A percentile compares a stretch with the other conserved stretches of the same genome.
Evolutionary conservation across 1,140 invertebrate species (phyloP).

Genomic region (Zaprionus camerounensis): DNA sequence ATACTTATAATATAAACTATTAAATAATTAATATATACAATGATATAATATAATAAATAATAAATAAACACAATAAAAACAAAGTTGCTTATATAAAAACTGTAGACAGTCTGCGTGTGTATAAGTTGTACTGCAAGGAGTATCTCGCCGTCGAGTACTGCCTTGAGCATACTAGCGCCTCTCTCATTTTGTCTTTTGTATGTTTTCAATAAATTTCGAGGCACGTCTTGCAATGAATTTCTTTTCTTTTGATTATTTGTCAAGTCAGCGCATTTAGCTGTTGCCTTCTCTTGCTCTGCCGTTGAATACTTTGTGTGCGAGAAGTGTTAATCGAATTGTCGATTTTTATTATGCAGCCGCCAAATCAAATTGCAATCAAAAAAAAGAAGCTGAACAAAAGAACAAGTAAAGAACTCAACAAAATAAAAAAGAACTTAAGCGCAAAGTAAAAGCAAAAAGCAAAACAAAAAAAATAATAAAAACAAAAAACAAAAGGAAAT

Average conservation of each 20-base stretch:
- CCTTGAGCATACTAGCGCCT: no score
- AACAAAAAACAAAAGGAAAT: slow-evolving; percentile 27
- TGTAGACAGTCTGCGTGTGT: no score
- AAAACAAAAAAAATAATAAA: slow-evolving; percentile 7
- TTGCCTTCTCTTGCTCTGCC: slow-evolving; percentile 50
- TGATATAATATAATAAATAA: no score
- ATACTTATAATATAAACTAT: no score
- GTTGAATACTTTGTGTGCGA: slow-evolving; percentile 27
- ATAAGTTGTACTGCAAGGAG: no score
- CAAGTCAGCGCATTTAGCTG: slow-evolving; percentile 62
- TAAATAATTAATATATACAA: no score
- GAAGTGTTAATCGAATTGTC: slow-evolving; percentile 75
- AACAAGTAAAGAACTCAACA: slow-evolving; percentile 16
- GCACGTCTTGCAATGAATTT: slow-evolving; percentile 73
- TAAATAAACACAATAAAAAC: no score
- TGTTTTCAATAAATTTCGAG: slow-evolving; percentile 76
- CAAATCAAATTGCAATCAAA: slow-evolving; percentile 70
- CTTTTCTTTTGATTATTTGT: slow-evolving; percentile 69
- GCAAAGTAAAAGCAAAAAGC: slow-evolving; percentile 19
- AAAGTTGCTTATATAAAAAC: no score
- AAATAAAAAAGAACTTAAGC: slow-evolving; percentile 13
- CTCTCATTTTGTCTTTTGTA: slow-evolving; percentile 53
- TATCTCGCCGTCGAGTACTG: no score
- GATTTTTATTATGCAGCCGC: slow-evolving; percentile 45
- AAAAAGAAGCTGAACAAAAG: slow-evolving; percentile 44